Base-by-base conservation (phyloP, 2,113 vertebrate species). In the Poecilia latipinna region DNA sequence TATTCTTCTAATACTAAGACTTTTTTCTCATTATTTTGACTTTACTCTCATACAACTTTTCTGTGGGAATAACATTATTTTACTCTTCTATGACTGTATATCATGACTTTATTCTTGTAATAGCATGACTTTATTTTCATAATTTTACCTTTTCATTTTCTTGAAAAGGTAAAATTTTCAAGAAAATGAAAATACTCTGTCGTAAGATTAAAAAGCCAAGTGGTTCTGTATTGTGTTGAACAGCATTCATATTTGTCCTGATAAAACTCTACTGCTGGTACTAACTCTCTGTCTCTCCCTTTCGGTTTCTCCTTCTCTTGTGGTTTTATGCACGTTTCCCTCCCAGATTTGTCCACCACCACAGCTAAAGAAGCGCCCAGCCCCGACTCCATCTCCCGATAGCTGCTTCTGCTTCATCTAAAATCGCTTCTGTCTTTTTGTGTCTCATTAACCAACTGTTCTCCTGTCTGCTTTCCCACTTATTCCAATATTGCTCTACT, bases 331-430 rank as follows among this genome's bases (percentile, higher is more conserved):
- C 82, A 61, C 35, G 17, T 22, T 35, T 31, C 63, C 67, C 42
- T 33, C 63, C 37, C 37, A 93, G 91, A 90, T 73, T 44, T 92
- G 82, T 82, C 90, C 86, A 48, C 82, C 28, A 83, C 86, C 76
- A 79, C 67, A 70, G 90, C 83, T 85, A 77, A 89, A 82, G 89
- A 90, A 28, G 84, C 60, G 3, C 51, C 90, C 75, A 92, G 90
- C 79, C 91, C 91, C 0, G 91, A 89, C 84, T 89, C 90, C 44
- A 74, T 93, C 54, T 93, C 91, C 73, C 91, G 91, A 79, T 93
- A 93, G 80, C 85, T 51, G 54, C 78, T 61, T 77, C 42, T 37
- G 35, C 35, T 37, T 74, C 71, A 7, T 48, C 71, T 33, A 10
- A 71, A 42, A 61, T 31, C 65, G 7, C 28, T 17, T 32, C 44